These are phyloP conservation scores for Malurus melanocephalus DNA, from an alignment of 2,113 vertebrate species.

Conservation along the genomic window DNA sequence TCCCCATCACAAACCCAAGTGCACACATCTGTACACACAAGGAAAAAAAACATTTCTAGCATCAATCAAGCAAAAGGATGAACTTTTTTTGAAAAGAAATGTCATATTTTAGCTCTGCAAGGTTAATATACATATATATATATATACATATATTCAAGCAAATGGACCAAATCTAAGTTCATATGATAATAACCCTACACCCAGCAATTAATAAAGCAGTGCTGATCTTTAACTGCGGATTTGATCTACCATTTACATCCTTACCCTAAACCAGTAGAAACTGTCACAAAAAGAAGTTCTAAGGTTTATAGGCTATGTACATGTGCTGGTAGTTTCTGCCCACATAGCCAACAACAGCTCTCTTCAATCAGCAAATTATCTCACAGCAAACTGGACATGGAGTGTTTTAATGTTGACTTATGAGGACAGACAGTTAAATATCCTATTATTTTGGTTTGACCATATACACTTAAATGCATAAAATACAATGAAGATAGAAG, in stretches of 20 bases:
- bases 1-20: accelerated
- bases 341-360: not conserved
- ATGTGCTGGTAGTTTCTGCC: not conserved
- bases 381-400: slow-evolving; percentile 15
- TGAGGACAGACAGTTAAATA: slow-evolving; percentile 5
- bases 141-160: not conserved
- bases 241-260: not conserved
- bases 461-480: slow-evolving; percentile 15
- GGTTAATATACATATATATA: not conserved
- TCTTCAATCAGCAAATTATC: slow-evolving; percentile 30
- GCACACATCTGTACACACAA: accelerated
- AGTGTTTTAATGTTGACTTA: slow-evolving; percentile 58
- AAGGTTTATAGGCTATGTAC: not conserved
- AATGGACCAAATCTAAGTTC: not conserved
- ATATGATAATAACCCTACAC: not conserved
- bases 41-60: not conserved
- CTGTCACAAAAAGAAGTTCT: not conserved
- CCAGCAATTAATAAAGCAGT: not conserved
- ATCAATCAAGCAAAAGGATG: not conserved
- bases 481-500: slow-evolving; percentile 3
- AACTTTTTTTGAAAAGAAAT: not conserved
- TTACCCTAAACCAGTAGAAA: not conserved
- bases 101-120: not conserved
- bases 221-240: not conserved
- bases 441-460: not conserved